A percentile compares a stretch with the other conserved stretches of the same genome.
Conservation (phyloP, 1,140 invertebrate genomes). For the Drosophila funebris region DNA sequence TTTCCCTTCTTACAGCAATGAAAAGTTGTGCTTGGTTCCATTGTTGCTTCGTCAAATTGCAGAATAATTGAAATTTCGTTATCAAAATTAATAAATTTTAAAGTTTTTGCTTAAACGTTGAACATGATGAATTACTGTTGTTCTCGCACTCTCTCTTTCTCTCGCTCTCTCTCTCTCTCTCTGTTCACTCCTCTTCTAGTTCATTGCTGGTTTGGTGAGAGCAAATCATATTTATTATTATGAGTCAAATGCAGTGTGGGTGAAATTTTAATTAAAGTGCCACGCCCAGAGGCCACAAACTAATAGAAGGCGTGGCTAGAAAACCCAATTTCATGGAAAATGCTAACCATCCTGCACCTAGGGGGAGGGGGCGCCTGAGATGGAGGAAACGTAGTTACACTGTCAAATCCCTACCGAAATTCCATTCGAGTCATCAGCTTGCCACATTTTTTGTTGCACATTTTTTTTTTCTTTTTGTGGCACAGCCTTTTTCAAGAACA, state of each 20-base stretch:
- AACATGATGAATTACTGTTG: too few species aligned
- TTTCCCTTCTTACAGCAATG: too few species aligned
- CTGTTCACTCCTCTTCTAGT: background rate
- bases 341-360: constrained; percentile 12
- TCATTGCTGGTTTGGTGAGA: background rate
- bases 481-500: constrained; percentile 19
- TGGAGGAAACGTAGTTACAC: background rate
- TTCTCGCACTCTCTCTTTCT: background rate
- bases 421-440: constrained; percentile 41
- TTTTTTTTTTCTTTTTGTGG: constrained; percentile 21
- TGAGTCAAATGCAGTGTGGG: constrained; percentile 38
- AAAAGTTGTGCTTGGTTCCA: too few species aligned
- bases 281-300: constrained; percentile 30
- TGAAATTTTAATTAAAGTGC: constrained; percentile 54
- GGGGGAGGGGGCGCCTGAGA: background rate
- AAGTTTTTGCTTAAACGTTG: too few species aligned
- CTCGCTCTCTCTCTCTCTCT: background rate
- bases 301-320: constrained; percentile 21
- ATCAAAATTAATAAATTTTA: background rate
- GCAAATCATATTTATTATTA: constrained; percentile 50
- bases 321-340: constrained; percentile 34
- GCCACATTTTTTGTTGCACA: constrained; percentile 34
- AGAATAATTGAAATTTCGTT: background rate
- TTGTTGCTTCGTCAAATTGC: too few species aligned
- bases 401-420: constrained; percentile 39